Percentiles rank a stretch among this genome's conserved stretches.
Conservation (phyloP, 1,140 invertebrate genomes). For the Zaprionus kolodkinae region DNA sequence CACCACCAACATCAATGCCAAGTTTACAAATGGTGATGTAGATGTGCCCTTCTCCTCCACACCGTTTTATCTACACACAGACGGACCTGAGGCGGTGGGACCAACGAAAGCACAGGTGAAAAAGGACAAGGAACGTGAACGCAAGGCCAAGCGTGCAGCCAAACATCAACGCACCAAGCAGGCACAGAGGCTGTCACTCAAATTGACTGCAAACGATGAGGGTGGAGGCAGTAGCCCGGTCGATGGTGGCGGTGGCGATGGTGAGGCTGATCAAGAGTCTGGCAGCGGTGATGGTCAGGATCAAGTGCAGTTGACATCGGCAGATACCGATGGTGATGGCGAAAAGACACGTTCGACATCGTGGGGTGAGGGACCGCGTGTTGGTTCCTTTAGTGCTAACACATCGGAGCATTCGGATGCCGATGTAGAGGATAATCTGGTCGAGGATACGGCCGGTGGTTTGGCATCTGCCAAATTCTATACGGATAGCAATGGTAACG, state of each 20-base stretch:
- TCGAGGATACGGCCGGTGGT: slow-evolving; percentile 85
- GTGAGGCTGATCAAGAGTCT: slow-evolving; percentile 7
- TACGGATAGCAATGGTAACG: slow-evolving; percentile 78
- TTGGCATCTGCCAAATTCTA: slow-evolving; percentile 47
- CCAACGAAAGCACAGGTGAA: slow-evolving; percentile 89
- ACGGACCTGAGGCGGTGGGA: slow-evolving; percentile 56
- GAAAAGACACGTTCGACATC: slow-evolving; percentile 28
- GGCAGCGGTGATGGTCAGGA: slow-evolving; percentile 21
- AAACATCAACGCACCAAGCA: slow-evolving; percentile 80
- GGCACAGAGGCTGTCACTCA: slow-evolving; percentile 54
- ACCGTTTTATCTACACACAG: slow-evolving; percentile 67
- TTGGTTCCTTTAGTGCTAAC: slow-evolving; percentile 59
- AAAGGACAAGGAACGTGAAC: slow-evolving; percentile 88
- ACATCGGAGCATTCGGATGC: slow-evolving; percentile 89
- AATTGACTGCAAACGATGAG: slow-evolving; percentile 73
- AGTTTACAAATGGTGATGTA: slow-evolving; percentile 39
- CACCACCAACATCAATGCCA: slow-evolving; percentile 36
- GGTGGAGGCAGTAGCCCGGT: slow-evolving; percentile 1
- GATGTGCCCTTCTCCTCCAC: slow-evolving; percentile 34
- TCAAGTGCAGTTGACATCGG: slow-evolving; percentile 11
- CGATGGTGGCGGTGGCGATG: slow-evolving; percentile 10
- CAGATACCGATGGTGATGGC: slow-evolving; percentile 7
- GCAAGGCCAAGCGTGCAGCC: slow-evolving; percentile 84
- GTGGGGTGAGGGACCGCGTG: slow-evolving; percentile 49
- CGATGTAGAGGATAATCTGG: slow-evolving; percentile 92